Evolutionary conservation across 2,113 vertebrate genomes (phyloP), one percentile per base, ranked within the genome.

Genomic region (Morone chrysops): DNA sequence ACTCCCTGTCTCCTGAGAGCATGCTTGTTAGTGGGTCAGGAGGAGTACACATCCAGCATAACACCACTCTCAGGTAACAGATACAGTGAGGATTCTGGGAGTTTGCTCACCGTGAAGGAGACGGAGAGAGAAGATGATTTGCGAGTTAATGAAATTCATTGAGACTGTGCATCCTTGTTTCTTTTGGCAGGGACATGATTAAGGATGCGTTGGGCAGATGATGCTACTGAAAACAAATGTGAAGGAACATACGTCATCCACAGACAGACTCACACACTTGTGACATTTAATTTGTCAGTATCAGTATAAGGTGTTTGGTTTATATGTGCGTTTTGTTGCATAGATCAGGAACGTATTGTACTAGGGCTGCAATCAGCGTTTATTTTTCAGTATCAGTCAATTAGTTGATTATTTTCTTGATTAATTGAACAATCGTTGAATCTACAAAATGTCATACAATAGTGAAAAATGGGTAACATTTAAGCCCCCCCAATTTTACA

Each of bases 141-240:
- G 63, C 48, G 85, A 82, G 87, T 78, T 90, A 82, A 89, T 90
- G 78, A 81, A 88, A 88, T 84, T 86, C 68, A 81, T 18, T 31
- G 80, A 73, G 77, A 84, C 50, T 31, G 68, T 85, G 48, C 61
- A 56, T 87, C 84, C 41, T 84, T 63, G 78, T 86, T 75, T 78
- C 47, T 56, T 75, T 75, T 90, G 80, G 80, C 82, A 86, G 75
- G 48, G 62, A 83, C 79, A 80, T 84, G 77, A 90, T 87, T 88
- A 82, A 87, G 73, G 75, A 82, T 67, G 81, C 61, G 38, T 20
- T 36, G 66, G 68, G 45, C 89, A 87, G 91, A 90, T 81, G 79
- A 83, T 71, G 25, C 14, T 54, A 22, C 76, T 36, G 68, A 78
- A 66, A 84, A 89, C 82, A 62, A 50, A 59, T 57, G 20, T 47